Conservation (phyloP, 2,113 vertebrate species). For the Phaethornis superciliosus region DNA sequence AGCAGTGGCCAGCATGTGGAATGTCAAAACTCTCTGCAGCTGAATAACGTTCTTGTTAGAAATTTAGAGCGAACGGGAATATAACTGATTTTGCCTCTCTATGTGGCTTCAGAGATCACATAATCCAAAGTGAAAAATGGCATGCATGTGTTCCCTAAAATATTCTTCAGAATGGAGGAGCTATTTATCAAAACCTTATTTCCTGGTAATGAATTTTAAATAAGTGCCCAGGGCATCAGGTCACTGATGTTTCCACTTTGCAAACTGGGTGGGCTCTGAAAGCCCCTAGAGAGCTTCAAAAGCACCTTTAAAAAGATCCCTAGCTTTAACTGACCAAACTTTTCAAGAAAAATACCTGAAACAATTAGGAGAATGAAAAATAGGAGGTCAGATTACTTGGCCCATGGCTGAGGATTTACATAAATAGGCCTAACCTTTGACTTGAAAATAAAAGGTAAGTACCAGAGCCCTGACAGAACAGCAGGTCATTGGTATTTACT, state of each 20-base stretch:
- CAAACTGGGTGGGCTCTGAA: slow-evolving; percentile 77
- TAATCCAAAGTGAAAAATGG: slow-evolving; percentile 44
- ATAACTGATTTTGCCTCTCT: slow-evolving; percentile 43
- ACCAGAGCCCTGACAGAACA: slow-evolving; percentile 74
- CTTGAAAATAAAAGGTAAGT: slow-evolving; percentile 79
- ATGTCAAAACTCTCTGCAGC: slow-evolving; percentile 32
- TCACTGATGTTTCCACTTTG: slow-evolving; percentile 77
- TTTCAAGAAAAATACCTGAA: slow-evolving; percentile 79
- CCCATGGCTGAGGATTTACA: slow-evolving; percentile 78
- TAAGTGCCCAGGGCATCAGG: slow-evolving; percentile 66
- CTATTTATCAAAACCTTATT: slow-evolving; percentile 76
- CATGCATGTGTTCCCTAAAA: slow-evolving; percentile 53
- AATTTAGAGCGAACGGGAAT: slow-evolving; percentile 46
- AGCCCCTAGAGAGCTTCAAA: slow-evolving; percentile 76
- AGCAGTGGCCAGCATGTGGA: slow-evolving; percentile 5
- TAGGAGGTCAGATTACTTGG: slow-evolving; percentile 77
- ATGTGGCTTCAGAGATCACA: slow-evolving; percentile 47
- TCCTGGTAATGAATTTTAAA: slow-evolving; percentile 75
- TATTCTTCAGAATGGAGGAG: slow-evolving; percentile 48
- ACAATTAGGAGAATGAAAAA: slow-evolving; percentile 79
- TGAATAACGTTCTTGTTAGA: slow-evolving; percentile 32
- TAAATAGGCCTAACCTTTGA: slow-evolving; percentile 81
- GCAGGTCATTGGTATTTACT: slow-evolving; percentile 76
- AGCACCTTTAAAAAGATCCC: slow-evolving; percentile 63
- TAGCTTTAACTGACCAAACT: slow-evolving; percentile 71